Evolutionary conservation across 35 echinoderm and acorn worm species (phyloP), one percentile per base, ranked within the genome.

Genomic region (Ophioderma brevispina): DNA sequence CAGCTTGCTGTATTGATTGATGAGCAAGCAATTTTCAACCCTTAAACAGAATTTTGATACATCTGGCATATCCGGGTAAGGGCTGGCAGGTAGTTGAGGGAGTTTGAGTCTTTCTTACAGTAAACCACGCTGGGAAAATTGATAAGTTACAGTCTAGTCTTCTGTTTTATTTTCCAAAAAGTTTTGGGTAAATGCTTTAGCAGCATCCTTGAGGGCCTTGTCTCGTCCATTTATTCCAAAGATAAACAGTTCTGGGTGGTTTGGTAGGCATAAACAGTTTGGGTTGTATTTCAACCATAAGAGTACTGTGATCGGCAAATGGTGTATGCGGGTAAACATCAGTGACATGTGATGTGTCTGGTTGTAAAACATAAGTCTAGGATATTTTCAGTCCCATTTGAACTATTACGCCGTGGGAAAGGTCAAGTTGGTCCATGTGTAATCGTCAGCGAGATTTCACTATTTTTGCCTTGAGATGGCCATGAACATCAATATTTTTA

Each of bases 211-310:
- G n/a, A 38, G n/a, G 28, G 8, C 30, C 55, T 87, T 70, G 41
- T 87, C 63, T n/a, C n/a, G n/a, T n/a, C 64, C 77, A 13, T 76
- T 87, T 76, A 33, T 39, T 77, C 85, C 85, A 87, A 8, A 40
- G 55, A 78, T 77, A n/a, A 2, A 87, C 85, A 87, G 59, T 87
- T 76, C 85, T 87, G 5, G 85, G 85, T 36, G 85, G 85, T 77
- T 77, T 87, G 13, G 36, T 34, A 35, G 46, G 46, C 1, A 13
- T 75, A 70, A 75, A 17, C n/a, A n/a, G n/a, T 32, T 11, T 33
- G 33, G 32, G 28, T 32, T 70, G 0, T n/a, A 49, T 64, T 86
- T 28, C 84, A 86, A 36, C 84, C n/a, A 87, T 76, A 40, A 87
- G 64, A 76, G 37, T 87, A 40, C 70, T 76, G 64, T 87, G 85